Evolutionary conservation across 1,140 invertebrate species (phyloP), one percentile per base, ranked within the genome.

Genomic region (Diorhabda carinulata): DNA sequence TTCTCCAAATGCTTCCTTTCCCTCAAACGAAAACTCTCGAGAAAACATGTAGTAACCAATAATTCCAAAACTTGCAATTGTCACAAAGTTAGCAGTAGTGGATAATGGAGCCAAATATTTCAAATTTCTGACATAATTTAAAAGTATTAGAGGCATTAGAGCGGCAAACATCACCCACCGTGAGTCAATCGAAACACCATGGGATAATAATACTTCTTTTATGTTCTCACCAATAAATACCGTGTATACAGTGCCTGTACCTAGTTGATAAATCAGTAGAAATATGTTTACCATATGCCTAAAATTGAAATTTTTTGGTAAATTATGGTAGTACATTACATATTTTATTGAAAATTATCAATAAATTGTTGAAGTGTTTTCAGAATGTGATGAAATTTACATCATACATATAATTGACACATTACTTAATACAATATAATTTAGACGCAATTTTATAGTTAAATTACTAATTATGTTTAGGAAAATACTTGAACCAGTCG

Each of bases 221-320:
- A 92, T 81, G 80, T 91, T 95, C 25, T 85, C 86, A 0, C 91
- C 86, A 61, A 96, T 90, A 78, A 96, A 96, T 0, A 96, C 89
- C 40, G 93, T 87, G 79, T 96, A 96, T 3, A 95, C 92, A 81
- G 92, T 94, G 78, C 94, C 95, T 69, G 93, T 92, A 47, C 94
- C 94, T 76, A 95, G 81, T 81, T 96, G 94, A 74, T 93, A 94
- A 61, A 94, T 84, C 68, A 94, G 81, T 10, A 96, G 83, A 76
- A 93, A 92, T 0, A 81, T 73, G 72, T 91, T 91, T 3, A 89
- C 84, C 40, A 87, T 73, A 67, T 85, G 83, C 9, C 87, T 88
- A 76, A 7, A 78, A 74, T 25, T n/a, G 25, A 25, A 25, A 25
- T 25, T 25, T 25, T 25, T 25, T 25, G 25, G 25, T 25, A 25